Evolutionary conservation across 2,797 vertebrate species (phyloP).

Genomic region (Balearica regulorum): DNA sequence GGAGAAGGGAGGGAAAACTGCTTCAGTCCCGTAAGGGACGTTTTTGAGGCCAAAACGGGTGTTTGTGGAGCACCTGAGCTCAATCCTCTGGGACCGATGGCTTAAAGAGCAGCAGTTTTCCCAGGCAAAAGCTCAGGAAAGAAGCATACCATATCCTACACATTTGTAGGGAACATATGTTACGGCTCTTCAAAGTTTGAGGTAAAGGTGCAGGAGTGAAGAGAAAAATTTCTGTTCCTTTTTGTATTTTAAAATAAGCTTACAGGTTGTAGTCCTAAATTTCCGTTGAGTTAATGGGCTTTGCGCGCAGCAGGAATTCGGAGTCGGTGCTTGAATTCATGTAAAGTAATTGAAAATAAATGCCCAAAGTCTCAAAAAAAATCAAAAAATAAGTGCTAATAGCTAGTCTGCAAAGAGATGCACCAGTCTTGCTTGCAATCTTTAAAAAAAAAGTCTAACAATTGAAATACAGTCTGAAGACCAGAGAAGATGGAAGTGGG

Average conservation of each 20-base stretch:
- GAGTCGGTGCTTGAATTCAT: background rate
- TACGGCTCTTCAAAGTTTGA: accelerated
- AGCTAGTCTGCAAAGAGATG: background rate
- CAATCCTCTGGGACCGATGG: background rate
- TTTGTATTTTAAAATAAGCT: background rate
- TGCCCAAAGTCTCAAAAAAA: accelerated
- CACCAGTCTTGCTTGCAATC: background rate
- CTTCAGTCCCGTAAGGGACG: too few species aligned
- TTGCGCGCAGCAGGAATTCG: background rate
- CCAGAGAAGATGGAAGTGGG: background rate
- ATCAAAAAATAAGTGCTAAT: background rate
- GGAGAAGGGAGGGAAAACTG: accelerated
- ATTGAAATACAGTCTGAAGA: background rate
- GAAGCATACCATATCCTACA: accelerated
- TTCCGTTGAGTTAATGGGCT: background rate
- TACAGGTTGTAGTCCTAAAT: background rate
- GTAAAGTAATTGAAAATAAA: background rate
- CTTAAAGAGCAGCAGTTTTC: background rate
- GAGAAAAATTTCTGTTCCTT: accelerated
- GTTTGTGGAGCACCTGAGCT: background rate
- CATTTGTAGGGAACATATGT: accelerated
- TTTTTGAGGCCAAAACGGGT: background rate
- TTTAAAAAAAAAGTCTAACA: background rate
- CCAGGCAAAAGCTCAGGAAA: background rate
- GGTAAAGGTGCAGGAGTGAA: background rate